Evolutionary conservation across 2,113 vertebrate genomes (phyloP).

Genomic region (Saiga tatarica): DNA sequence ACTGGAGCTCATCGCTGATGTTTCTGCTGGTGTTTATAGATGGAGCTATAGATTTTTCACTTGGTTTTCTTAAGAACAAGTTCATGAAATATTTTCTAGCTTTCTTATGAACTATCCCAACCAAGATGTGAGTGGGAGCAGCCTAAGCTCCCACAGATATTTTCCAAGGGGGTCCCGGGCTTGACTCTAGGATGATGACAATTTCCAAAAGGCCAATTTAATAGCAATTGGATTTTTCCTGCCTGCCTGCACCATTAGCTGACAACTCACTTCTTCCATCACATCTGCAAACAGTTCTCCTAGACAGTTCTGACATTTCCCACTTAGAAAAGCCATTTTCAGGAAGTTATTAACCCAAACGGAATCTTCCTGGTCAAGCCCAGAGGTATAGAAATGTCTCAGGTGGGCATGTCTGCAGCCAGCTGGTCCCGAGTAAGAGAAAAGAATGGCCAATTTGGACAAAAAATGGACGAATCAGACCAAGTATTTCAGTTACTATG

Average conservation of each 20-base stretch:
- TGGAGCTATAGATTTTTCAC: conserved; percentile 13
- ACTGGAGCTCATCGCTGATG: conserved; percentile 70
- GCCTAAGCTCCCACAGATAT: conserved; percentile 20
- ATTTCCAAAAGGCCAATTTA: conserved; percentile 85
- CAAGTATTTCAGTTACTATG: background rate
- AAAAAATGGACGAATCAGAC: background rate
- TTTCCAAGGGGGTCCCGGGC: conserved; percentile 55
- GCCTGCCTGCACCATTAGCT: conserved; percentile 82
- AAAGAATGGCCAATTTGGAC: conserved; percentile 33
- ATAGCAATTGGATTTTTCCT: conserved; percentile 87
- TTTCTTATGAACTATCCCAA: conserved; percentile 60
- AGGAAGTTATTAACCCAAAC: conserved; percentile 89
- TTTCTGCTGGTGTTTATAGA: conserved; percentile 68
- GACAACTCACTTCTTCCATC: conserved; percentile 83
- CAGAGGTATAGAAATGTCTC: conserved; percentile 72
- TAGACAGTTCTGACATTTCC: conserved; percentile 84
- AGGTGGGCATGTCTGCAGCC: conserved; percentile 54
- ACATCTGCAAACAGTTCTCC: conserved; percentile 91
- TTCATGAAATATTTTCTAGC: conserved; percentile 65
- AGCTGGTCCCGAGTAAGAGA: conserved; percentile 25
- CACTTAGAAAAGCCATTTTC: conserved; percentile 83
- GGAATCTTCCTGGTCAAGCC: conserved; percentile 86
- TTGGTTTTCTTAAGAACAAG: conserved; percentile 66
- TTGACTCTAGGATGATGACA: conserved; percentile 79
- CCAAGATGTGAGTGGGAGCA: background rate